A percentile compares a stretch with the other conserved stretches of the same genome.
Evolutionary conservation across 2,113 vertebrate genomes (phyloP).

Genomic region (Daphoenositta chrysoptera): DNA sequence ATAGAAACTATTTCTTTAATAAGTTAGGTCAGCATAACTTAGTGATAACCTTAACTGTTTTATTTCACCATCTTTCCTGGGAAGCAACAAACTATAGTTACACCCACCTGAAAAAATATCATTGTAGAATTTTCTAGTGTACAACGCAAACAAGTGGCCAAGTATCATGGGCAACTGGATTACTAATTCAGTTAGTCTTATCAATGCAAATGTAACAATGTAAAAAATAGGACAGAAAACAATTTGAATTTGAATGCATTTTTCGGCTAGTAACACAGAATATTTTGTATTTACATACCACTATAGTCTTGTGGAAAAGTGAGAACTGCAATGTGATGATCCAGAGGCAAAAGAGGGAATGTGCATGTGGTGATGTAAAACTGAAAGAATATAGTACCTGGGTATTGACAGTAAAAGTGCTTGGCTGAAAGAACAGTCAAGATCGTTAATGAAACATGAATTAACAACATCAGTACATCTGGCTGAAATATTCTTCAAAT

Average conservation of each 20-base stretch:
- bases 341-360: background rate
- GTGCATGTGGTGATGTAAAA: background rate
- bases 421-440: constrained; percentile 9
- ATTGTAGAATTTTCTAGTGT: background rate
- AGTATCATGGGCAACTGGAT: background rate
- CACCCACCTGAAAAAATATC: background rate
- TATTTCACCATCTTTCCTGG: background rate
- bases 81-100: background rate
- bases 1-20: background rate
- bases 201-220: background rate
- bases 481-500: constrained; percentile 37
- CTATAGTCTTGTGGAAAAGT: background rate
- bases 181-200: background rate
- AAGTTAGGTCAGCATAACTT: background rate
- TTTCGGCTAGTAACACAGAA: background rate
- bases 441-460: constrained; percentile 21
- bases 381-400: background rate
- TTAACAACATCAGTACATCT: constrained; percentile 1
- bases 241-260: background rate
- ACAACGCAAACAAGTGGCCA: background rate
- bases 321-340: background rate
- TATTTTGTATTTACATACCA: background rate
- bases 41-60: background rate
- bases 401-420: background rate
- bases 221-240: background rate